Percentiles rank a stretch among this genome's conserved stretches.
phyloP scores from a whole-genome alignment of 1,140 invertebrate genomes.

The Dendroctonus valens region DNA sequence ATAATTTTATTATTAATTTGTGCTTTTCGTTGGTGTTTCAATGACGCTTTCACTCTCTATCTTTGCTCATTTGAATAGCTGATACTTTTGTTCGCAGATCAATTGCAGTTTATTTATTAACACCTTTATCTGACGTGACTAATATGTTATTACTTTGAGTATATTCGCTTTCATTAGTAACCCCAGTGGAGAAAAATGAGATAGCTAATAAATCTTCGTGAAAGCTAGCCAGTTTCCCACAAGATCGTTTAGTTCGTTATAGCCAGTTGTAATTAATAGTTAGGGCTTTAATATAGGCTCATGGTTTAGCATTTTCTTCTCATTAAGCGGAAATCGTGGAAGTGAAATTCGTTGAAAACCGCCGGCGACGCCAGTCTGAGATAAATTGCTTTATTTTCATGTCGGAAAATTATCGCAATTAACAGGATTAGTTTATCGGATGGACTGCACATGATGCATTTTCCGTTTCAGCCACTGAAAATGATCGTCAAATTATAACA shows the following conservation, averaged over 20 bases:
- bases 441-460: background rate
- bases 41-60: background rate
- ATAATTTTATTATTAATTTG: too few species aligned
- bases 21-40: too few species aligned
- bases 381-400: conserved; percentile 1
- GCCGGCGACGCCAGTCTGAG: conserved; percentile 5
- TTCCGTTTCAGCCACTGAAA: background rate
- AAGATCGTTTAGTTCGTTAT: conserved; percentile 2
- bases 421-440: background rate
- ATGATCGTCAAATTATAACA: too few species aligned
- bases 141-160: too few species aligned
- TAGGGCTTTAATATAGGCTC: conserved; percentile 1
- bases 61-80: background rate
- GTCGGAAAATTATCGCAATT: conserved; percentile 1
- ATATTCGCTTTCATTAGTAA: too few species aligned
- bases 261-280: conserved; percentile 7
- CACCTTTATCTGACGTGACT: too few species aligned
- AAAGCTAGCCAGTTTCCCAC: conserved; percentile 3
- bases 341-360: conserved; percentile 7
- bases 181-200: too few species aligned
- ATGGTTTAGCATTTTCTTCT: conserved; percentile 6
- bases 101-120: too few species aligned
- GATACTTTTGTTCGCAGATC: too few species aligned
- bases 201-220: conserved; percentile 1
- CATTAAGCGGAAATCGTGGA: background rate